Percentiles rank a stretch among this genome's conserved stretches.
These are phyloP conservation scores for Phrynocephalus versicolor DNA, from an alignment of 2,113 vertebrate species.

Conservation along the genomic window DNA sequence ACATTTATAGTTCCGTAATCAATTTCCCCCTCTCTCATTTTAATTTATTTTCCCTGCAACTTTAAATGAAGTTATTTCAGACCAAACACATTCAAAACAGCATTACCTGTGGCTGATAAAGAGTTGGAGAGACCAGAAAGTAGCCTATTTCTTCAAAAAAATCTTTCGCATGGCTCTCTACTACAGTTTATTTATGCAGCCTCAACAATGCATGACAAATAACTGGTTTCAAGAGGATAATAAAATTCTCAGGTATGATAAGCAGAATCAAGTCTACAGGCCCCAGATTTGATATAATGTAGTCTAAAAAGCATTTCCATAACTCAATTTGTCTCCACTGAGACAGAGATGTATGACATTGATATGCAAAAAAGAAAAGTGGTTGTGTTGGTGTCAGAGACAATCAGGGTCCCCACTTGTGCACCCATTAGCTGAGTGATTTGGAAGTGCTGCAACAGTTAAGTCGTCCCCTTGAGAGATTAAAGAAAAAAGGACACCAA, in stretches of 20 bases:
- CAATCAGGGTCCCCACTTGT: conserved; percentile 55
- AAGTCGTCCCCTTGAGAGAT: conserved; percentile 72
- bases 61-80: accelerated
- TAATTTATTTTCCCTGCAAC: background rate
- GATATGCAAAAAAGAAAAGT: conserved; percentile 49
- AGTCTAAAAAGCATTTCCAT: conserved; percentile 14
- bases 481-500: conserved; percentile 67
- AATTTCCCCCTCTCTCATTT: background rate
- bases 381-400: conserved; percentile 57
- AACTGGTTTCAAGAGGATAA: background rate
- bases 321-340: conserved; percentile 12
- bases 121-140: accelerated
- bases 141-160: background rate
- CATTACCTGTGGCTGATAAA: background rate
- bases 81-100: background rate
- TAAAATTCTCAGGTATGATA: background rate
- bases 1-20: accelerated
- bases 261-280: background rate
- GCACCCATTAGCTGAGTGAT: conserved; percentile 56
- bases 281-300: background rate
- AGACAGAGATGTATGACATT: conserved; percentile 18
- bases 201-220: background rate
- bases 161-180: accelerated
- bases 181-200: accelerated
- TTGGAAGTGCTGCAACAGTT: conserved; percentile 57